phyloP scores from a whole-genome alignment of 1,140 invertebrate species.

The Drosophila pseudoananassae region DNA sequence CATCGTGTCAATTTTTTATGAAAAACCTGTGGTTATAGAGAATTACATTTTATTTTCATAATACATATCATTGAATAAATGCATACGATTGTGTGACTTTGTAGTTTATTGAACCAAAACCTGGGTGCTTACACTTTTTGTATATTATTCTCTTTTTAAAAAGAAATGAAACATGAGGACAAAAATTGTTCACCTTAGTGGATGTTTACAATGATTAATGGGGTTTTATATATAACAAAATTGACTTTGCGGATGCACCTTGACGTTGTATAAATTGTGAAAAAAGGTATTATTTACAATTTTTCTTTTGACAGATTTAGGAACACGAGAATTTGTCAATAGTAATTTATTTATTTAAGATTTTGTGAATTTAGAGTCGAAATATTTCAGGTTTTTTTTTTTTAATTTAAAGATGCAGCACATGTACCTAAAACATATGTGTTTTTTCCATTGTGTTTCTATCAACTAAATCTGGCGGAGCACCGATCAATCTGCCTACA shows the following conservation, averaged over 20 bases:
- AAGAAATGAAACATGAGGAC: conserved; percentile 19
- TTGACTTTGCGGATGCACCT: conserved; percentile 5
- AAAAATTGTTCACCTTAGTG: conserved; percentile 6
- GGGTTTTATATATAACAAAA: conserved; percentile 2
- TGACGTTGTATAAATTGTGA: neutral
- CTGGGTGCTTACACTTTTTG: conserved; percentile 25
- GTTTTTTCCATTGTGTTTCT: too few species aligned
- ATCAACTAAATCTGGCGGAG: too few species aligned
- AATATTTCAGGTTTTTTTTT: too few species aligned
- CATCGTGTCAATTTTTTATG: too few species aligned
- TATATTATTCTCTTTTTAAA: conserved; percentile 22
- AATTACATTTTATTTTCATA: too few species aligned
- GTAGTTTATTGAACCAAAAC: conserved; percentile 21
- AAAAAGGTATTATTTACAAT: conserved; percentile 5
- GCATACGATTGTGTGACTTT: neutral
- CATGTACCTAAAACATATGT: too few species aligned
- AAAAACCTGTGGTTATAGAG: too few species aligned
- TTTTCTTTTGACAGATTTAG: conserved; percentile 10
- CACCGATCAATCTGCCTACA: too few species aligned
- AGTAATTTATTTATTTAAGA: conserved; percentile 13
- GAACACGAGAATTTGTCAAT: conserved; percentile 8
- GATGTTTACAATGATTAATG: conserved; percentile 35
- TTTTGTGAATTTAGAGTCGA: too few species aligned
- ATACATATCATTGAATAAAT: neutral
- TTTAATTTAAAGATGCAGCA: too few species aligned